Conservation (phyloP, 2,888 invertebrate species). For the Macrophya annulata region DNA sequence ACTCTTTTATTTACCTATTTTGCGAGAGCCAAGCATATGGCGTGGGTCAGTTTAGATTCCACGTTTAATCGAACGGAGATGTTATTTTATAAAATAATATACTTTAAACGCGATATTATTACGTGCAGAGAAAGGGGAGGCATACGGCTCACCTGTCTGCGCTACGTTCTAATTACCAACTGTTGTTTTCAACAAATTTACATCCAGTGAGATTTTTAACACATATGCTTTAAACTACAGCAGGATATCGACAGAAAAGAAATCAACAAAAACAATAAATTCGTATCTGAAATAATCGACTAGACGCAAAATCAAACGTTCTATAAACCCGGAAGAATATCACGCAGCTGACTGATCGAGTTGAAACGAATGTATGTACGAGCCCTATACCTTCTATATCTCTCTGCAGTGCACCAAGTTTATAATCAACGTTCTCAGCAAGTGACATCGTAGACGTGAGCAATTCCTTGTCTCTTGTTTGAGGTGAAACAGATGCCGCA, state of each 20-base stretch:
- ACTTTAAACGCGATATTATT: not conserved
- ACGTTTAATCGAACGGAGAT: conserved; percentile 23
- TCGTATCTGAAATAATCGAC: no score
- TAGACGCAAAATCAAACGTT: not conserved
- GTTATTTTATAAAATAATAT: not conserved
- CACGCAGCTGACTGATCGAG: not conserved
- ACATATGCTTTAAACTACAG: not conserved
- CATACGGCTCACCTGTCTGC: not conserved
- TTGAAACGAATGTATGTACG: not conserved
- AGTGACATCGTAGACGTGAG: conserved; percentile 38
- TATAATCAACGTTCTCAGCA: conserved; percentile 18
- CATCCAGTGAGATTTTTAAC: not conserved
- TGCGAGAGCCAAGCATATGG: conserved; percentile 26
- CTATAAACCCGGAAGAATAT: conserved; percentile 2
- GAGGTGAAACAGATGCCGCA: conserved; percentile 43
- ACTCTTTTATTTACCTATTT: conserved; percentile 30
- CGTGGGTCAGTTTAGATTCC: conserved; percentile 27
- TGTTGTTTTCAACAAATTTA: not conserved
- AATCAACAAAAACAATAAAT: no score
- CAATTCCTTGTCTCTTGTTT: conserved; percentile 43
- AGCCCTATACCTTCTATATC: not conserved
- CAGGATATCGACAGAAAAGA: not conserved
- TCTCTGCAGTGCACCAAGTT: not conserved
- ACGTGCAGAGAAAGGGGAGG: not conserved
- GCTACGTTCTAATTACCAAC: conserved; percentile 19